Conservation (phyloP, 2,113 vertebrate genomes). For the Gallinago jamesoni region DNA sequence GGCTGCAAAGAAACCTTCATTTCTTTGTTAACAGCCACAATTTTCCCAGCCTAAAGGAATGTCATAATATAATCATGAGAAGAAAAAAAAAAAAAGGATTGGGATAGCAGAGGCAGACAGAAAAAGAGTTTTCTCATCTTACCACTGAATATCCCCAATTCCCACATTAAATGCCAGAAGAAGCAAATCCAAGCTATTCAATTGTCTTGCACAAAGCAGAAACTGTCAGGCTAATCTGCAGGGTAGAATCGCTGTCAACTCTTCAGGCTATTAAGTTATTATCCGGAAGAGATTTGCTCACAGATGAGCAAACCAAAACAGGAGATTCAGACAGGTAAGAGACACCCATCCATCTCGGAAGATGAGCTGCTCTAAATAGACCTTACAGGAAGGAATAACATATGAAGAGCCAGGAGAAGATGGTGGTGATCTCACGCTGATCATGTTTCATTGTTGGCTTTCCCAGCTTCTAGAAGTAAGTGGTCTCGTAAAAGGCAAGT, state of each 20-base stretch:
- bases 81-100: not conserved
- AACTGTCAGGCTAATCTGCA: constrained; percentile 9
- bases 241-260: constrained; percentile 13
- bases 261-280: constrained; percentile 13
- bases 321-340: not conserved
- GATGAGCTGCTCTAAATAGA: not conserved
- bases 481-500: not conserved
- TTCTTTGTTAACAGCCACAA: not conserved
- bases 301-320: not conserved
- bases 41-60: constrained; percentile 1
- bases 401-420: not conserved
- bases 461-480: not conserved
- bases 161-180: not conserved
- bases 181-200: not conserved
- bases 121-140: not conserved
- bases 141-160: not conserved
- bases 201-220: not conserved
- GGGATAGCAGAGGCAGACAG: not conserved
- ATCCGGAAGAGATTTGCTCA: not conserved
- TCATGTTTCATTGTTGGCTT: not conserved
- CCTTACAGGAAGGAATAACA: not conserved
- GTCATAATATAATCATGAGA: not conserved
- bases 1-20: not conserved
- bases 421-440: not conserved
- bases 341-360: not conserved